Evolutionary conservation across 2,888 invertebrate species (phyloP).

Genomic region (Archips crataeganus): DNA sequence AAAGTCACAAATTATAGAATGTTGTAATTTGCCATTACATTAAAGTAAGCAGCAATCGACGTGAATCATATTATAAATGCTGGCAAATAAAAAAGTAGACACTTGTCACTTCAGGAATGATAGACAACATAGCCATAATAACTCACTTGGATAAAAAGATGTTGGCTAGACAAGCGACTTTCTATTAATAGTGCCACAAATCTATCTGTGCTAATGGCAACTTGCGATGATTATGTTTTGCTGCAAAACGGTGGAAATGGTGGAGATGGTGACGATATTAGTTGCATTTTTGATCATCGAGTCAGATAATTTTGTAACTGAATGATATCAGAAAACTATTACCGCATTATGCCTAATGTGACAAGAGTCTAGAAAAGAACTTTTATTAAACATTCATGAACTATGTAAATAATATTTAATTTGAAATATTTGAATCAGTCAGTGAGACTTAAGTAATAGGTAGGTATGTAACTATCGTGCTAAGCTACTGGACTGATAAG

Average conservation of each 20-base stretch:
- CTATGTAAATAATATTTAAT: conserved; percentile 57
- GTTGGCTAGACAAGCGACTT: too few relatives aligned
- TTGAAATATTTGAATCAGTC: conserved; percentile 67
- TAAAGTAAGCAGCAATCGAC: conserved; percentile 49
- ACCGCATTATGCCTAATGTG: neutral
- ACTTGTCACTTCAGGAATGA: conserved; percentile 13
- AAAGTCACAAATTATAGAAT: conserved; percentile 26
- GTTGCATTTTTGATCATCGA: too few relatives aligned
- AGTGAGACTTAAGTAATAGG: conserved; percentile 59
- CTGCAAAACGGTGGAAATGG: too few relatives aligned
- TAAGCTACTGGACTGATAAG: conserved; percentile 77
- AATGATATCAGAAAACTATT: neutral
- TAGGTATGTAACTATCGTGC: conserved; percentile 70
- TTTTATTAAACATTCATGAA: conserved; percentile 51
- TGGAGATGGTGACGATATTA: too few relatives aligned
- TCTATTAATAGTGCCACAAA: too few relatives aligned
- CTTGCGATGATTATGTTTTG: too few relatives aligned
- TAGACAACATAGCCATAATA: neutral
- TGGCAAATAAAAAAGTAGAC: conserved; percentile 44
- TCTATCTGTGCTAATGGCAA: too few relatives aligned
- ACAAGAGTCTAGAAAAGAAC: conserved; percentile 30
- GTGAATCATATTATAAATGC: conserved; percentile 54
- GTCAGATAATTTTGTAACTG: too few relatives aligned
- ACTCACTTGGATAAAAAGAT: too few relatives aligned
- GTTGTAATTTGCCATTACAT: conserved; percentile 32